These are phyloP conservation scores for Allobates femoralis DNA, from an alignment of 2,797 vertebrate genomes.

Conservation along the genomic window DNA sequence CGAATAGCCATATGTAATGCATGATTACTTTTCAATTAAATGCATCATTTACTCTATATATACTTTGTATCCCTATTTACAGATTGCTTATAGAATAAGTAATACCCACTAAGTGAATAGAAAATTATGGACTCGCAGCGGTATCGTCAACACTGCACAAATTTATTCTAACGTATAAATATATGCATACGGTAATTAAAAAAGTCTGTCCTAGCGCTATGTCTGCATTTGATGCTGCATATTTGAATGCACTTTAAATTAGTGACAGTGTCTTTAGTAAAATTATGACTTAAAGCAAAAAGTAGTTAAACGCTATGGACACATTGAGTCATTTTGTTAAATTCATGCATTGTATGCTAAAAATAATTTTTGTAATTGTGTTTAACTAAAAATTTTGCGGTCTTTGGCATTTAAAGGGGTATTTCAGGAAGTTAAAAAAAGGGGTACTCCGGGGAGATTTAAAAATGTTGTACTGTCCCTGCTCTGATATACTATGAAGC, in stretches of 20 bases:
- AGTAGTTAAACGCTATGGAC: no score
- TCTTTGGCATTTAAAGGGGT: no score
- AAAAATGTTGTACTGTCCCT: no score
- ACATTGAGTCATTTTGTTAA: no score
- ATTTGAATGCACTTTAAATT: background rate
- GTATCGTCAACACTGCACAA: background rate
- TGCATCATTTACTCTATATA: slow-evolving; percentile 56
- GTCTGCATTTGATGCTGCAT: background rate
- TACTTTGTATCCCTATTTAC: slow-evolving; percentile 34
- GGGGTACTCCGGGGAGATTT: no score
- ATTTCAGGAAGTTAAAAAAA: no score
- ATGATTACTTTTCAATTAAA: slow-evolving; percentile 61
- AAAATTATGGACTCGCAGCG: slow-evolving; percentile 1
- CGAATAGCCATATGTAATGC: slow-evolving; percentile 40
- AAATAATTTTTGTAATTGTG: no score
- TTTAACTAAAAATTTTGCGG: no score
- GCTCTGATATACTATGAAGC: no score
- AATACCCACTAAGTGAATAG: slow-evolving; percentile 32
- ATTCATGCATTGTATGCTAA: no score
- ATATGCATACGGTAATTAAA: background rate
- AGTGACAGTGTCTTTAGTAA: background rate
- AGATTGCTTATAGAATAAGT: slow-evolving; percentile 31
- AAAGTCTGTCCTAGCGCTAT: background rate
- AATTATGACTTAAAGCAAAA: no score
- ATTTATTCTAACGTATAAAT: background rate